These are phyloP conservation scores for Scaptomyza cyrtandrae DNA, from an alignment of 2,888 invertebrate genomes.

Conservation along the genomic window DNA sequence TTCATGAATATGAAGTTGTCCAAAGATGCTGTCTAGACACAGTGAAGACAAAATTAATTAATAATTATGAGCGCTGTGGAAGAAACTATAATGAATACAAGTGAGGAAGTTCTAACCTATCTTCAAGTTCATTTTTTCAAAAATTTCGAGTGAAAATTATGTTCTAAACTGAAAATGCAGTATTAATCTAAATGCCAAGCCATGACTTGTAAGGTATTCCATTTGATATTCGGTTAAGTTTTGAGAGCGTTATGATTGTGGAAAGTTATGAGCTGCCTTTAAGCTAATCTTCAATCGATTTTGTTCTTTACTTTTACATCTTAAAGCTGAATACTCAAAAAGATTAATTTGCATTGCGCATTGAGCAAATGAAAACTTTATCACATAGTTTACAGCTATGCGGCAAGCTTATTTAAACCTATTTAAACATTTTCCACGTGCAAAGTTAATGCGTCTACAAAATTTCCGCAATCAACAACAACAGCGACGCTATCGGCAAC, in stretches of 20 bases:
- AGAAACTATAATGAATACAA: neutral
- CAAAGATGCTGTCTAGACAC: constrained; percentile 43
- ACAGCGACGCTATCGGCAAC: constrained; percentile 63
- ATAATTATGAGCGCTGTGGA: neutral
- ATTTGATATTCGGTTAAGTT: no score
- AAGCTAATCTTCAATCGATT: neutral
- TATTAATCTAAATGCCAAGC: no score
- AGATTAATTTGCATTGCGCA: neutral
- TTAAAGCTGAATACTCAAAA: neutral
- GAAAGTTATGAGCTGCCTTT: no score
- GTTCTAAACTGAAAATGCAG: no score
- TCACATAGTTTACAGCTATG: constrained; percentile 51
- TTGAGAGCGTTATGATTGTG: no score
- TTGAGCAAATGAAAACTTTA: constrained; percentile 25
- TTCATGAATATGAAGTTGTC: constrained; percentile 42
- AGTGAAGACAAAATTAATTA: neutral
- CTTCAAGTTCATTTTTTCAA: no score
- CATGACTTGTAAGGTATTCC: no score
- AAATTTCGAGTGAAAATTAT: no score
- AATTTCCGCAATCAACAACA: constrained; percentile 60
- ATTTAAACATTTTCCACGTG: constrained; percentile 43
- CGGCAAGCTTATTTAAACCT: constrained; percentile 8
- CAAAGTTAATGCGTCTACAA: constrained; percentile 56
- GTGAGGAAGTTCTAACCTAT: no score
- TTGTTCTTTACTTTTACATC: neutral